phyloP scores from a whole-genome alignment of 2,113 vertebrate species.

The Microtus richardsoni region DNA sequence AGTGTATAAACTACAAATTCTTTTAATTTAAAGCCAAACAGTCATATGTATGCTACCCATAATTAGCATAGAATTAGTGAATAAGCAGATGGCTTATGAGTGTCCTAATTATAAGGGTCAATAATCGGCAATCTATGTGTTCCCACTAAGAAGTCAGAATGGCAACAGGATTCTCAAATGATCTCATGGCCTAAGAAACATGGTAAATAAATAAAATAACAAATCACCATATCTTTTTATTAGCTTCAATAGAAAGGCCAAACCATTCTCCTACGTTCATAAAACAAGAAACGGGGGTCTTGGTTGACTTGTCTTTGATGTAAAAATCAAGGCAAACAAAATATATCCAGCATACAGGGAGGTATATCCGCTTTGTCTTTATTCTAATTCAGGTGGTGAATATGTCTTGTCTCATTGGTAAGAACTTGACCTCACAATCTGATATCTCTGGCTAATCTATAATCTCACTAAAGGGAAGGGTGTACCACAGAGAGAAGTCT shows the following conservation, averaged over 20 bases:
- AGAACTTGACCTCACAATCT: not conserved
- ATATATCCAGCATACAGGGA: not conserved
- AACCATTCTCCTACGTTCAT: not conserved
- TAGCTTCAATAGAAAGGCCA: not conserved
- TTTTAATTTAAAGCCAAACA: not conserved
- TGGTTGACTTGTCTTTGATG: not conserved
- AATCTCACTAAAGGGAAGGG: not conserved
- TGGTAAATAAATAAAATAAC: not conserved
- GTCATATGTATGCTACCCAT: not conserved
- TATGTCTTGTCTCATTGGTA: not conserved
- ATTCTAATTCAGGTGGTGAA: not conserved
- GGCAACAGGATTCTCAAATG: not conserved
- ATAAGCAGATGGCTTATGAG: not conserved
- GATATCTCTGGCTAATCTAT: not conserved
- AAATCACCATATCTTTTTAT: not conserved
- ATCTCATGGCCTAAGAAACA: not conserved
- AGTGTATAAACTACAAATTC: not conserved
- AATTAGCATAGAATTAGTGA: not conserved
- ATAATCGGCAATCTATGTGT: not conserved
- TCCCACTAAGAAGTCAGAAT: not conserved
- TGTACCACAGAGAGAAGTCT: not conserved
- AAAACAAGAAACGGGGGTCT: not conserved
- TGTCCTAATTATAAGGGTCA: not conserved
- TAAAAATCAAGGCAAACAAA: constrained; percentile 6
- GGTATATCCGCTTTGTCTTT: not conserved